Conservation (phyloP, 2,113 vertebrate genomes). For the Ceyx margarethae region DNA sequence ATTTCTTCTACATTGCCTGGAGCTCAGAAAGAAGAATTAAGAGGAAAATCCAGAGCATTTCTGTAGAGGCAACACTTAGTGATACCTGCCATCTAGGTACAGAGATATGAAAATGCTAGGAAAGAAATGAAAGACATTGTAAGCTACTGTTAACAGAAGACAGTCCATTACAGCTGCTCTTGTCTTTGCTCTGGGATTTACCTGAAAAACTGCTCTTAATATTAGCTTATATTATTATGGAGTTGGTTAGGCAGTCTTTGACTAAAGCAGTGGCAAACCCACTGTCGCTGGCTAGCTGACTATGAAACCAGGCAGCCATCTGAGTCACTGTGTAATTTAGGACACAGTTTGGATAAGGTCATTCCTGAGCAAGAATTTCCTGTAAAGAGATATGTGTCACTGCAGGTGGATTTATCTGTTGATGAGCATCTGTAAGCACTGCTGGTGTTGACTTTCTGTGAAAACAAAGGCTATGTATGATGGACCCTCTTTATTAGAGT, state of each 20-base stretch:
- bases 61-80: not conserved
- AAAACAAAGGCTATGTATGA: not conserved
- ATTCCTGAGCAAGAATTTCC: slow-evolving; percentile 44
- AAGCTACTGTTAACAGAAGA: not conserved
- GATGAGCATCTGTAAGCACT: not conserved
- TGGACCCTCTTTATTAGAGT: not conserved
- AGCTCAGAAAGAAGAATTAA: not conserved
- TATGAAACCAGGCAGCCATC: not conserved
- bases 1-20: not conserved
- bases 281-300: not conserved
- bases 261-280: not conserved
- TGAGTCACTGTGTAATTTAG: slow-evolving; percentile 24
- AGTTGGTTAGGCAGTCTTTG: not conserved
- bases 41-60: not conserved
- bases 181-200: not conserved
- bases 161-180: not conserved
- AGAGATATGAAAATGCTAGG: not conserved
- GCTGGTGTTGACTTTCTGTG: not conserved
- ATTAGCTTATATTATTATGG: not conserved
- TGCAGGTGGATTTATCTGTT: not conserved
- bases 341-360: not conserved
- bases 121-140: not conserved
- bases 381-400: not conserved
- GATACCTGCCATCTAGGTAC: not conserved
- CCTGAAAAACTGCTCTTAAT: not conserved